Evolutionary conservation across 2,797 vertebrate genomes (phyloP).

Genomic region (Anomalospiza imberbis): DNA sequence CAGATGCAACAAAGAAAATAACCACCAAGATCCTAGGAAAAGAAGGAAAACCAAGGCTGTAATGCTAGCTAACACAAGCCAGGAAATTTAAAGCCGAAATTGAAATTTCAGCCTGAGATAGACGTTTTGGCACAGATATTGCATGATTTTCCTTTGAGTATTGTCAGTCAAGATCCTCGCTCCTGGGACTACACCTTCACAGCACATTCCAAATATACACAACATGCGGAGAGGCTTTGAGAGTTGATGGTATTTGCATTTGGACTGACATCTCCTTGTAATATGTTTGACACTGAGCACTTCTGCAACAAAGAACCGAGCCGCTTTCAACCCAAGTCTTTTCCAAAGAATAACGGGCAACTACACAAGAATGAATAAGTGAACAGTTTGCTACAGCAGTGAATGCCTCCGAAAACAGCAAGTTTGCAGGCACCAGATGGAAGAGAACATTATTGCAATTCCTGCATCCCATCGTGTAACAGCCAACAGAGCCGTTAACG

Average conservation of each 20-base stretch:
- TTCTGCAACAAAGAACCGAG: slow-evolving; percentile 38
- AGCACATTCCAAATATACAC: slow-evolving; percentile 38
- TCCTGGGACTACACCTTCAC: slow-evolving; percentile 57
- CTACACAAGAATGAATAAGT: slow-evolving; percentile 53
- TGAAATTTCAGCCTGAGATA: slow-evolving; percentile 33
- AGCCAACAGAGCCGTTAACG: slow-evolving; percentile 63
- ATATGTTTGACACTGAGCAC: slow-evolving; percentile 33
- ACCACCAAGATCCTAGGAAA: neutral
- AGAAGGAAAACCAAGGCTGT: neutral
- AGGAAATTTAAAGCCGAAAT: slow-evolving; percentile 17
- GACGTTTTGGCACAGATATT: slow-evolving; percentile 40
- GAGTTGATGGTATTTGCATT: slow-evolving; percentile 41
- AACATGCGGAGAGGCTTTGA: slow-evolving; percentile 14
- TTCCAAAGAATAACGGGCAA: slow-evolving; percentile 58
- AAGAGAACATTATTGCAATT: slow-evolving; percentile 66
- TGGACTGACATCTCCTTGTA: slow-evolving; percentile 50
- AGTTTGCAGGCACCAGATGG: slow-evolving; percentile 64
- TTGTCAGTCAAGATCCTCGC: slow-evolving; percentile 52
- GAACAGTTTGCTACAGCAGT: slow-evolving; percentile 62
- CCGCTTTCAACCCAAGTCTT: neutral
- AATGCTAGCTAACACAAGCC: slow-evolving; percentile 16
- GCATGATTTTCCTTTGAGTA: slow-evolving; percentile 33
- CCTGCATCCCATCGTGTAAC: slow-evolving; percentile 55
- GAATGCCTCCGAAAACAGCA: slow-evolving; percentile 55
- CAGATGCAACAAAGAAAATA: slow-evolving; percentile 43